phyloP scores from a whole-genome alignment of 2,113 vertebrate genomes.

The Oxygymnocypris stewartii region DNA sequence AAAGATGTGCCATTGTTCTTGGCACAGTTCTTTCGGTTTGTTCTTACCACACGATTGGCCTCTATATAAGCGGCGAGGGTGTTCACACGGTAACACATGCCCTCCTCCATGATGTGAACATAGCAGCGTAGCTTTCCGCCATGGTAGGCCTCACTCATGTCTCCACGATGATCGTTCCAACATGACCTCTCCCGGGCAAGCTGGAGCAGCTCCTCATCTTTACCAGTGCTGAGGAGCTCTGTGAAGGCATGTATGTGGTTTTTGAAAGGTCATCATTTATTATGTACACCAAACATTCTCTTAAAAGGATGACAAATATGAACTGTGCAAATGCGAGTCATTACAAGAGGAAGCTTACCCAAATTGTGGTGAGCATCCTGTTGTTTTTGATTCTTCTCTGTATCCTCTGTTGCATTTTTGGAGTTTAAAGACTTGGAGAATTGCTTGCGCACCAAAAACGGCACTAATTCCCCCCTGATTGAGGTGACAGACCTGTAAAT shows the following conservation, averaged over 20 bases:
- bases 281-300: neutral
- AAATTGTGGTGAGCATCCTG: slow-evolving; percentile 69
- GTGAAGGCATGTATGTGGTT: neutral
- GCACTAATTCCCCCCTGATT: slow-evolving; percentile 91
- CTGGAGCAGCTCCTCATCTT: slow-evolving; percentile 80
- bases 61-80: slow-evolving; percentile 93
- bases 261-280: neutral
- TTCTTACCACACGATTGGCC: slow-evolving; percentile 90
- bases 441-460: slow-evolving; percentile 93
- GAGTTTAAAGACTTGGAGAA: slow-evolving; percentile 79
- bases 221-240: slow-evolving; percentile 87
- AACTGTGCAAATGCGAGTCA: neutral
- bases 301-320: neutral
- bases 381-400: slow-evolving; percentile 81
- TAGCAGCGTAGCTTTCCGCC: slow-evolving; percentile 90
- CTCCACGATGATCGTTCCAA: slow-evolving; percentile 90
- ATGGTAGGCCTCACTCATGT: slow-evolving; percentile 86
- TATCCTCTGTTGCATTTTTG: slow-evolving; percentile 77
- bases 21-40: neutral
- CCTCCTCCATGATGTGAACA: slow-evolving; percentile 90
- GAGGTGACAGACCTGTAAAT: slow-evolving; percentile 87
- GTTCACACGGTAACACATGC: slow-evolving; percentile 91
- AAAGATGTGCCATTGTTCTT: too few relatives aligned
- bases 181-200: slow-evolving; percentile 84
- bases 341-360: slow-evolving; percentile 45